These are phyloP conservation scores for Myzus persicae DNA, from an alignment of 1,140 invertebrate genomes.

Conservation along the genomic window DNA sequence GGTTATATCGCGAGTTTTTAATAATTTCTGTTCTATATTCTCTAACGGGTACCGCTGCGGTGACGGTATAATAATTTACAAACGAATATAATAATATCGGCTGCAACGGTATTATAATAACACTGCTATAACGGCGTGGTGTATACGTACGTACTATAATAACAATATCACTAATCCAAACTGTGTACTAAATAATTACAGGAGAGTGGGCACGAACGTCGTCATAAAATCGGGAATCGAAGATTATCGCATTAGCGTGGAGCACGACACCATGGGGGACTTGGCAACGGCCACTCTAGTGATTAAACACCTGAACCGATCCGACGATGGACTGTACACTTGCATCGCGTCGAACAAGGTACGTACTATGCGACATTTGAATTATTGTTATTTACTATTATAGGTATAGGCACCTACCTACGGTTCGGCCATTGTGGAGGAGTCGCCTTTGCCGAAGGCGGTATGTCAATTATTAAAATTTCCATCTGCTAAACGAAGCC, in stretches of 20 bases:
- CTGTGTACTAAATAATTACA: slow-evolving; percentile 58
- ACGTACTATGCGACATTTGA: not conserved
- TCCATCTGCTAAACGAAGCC: not conserved
- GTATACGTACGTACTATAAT: not conserved
- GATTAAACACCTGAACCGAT: slow-evolving; percentile 56
- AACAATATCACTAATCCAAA: not conserved
- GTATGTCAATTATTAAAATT: not conserved
- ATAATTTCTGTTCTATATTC: not conserved
- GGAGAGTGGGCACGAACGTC: slow-evolving; percentile 61
- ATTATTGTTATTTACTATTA: not conserved
- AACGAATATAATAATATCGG: not conserved
- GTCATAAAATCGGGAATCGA: slow-evolving; percentile 71
- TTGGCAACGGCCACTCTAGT: slow-evolving; percentile 73
- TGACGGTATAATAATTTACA: not conserved
- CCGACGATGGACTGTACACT: slow-evolving; percentile 87
- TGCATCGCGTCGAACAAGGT: slow-evolving; percentile 81
- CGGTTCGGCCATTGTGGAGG: too few species aligned
- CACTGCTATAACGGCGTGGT: not conserved
- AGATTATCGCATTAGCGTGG: slow-evolving; percentile 70
- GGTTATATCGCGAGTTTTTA: not conserved
- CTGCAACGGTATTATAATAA: not conserved
- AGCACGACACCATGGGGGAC: slow-evolving; percentile 68
- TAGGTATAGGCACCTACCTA: not conserved
- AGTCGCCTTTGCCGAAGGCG: not conserved
- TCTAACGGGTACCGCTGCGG: not conserved